Percentiles rank a stretch among this genome's conserved stretches.
Evolutionary conservation across 2,888 invertebrate species (phyloP).

Genomic region (Abrostola triplasia): DNA sequence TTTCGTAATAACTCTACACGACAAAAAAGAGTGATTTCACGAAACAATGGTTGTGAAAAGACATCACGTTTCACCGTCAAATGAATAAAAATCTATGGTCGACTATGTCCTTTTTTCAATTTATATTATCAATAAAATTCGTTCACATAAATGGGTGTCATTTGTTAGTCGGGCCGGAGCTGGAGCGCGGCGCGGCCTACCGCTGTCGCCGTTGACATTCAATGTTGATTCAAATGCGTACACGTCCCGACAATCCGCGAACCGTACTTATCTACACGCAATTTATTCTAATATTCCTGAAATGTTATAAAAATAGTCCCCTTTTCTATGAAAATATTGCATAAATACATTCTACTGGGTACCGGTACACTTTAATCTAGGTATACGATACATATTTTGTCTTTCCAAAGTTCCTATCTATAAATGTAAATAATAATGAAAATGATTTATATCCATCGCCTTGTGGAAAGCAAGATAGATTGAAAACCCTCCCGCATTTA

Average conservation of each 20-base stretch:
- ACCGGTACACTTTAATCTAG: too few species aligned
- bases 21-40: conserved; percentile 27
- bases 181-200: conserved; percentile 36
- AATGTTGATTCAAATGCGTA: conserved; percentile 59
- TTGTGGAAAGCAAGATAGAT: conserved; percentile 13
- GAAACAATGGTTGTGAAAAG: conserved; percentile 46
- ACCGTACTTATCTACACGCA: conserved; percentile 52
- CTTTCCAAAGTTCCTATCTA: conserved; percentile 9
- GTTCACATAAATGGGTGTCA: conserved; percentile 57
- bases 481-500: conserved; percentile 32
- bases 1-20: conserved; percentile 23
- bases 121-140: conserved; percentile 63
- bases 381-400: too few species aligned
- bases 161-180: conserved; percentile 51
- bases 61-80: conserved; percentile 42
- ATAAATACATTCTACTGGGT: not conserved
- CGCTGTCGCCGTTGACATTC: conserved; percentile 56
- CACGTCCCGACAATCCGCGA: conserved; percentile 49
- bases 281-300: conserved; percentile 51
- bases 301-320: conserved; percentile 32
- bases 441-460: conserved; percentile 37
- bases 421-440: conserved; percentile 40
- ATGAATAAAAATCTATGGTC: conserved; percentile 49
- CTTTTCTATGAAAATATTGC: conserved; percentile 8
- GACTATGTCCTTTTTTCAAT: conserved; percentile 59